A percentile compares a stretch with the other conserved stretches of the same genome.
phyloP scores from a whole-genome alignment of 2,113 vertebrate genomes.

The Centropristis striata region DNA sequence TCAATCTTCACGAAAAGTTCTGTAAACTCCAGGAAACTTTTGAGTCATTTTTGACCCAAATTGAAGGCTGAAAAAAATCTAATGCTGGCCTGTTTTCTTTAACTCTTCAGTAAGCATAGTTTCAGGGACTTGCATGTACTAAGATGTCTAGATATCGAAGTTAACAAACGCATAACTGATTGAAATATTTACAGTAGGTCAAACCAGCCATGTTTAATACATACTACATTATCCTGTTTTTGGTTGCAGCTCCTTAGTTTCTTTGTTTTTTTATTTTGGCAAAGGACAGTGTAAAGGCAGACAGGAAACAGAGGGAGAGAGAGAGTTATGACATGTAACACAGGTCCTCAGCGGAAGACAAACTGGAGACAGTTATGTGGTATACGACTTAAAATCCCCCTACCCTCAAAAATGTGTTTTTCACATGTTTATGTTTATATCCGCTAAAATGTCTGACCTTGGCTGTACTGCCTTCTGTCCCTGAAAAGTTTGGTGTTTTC shows the following conservation, averaged over 20 bases:
- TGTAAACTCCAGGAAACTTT: not conserved
- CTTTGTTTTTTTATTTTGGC: too few species aligned
- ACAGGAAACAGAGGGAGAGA: not conserved
- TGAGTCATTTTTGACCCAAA: not conserved
- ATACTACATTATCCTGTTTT: too few species aligned
- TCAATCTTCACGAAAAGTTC: not conserved
- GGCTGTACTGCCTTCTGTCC: too few species aligned
- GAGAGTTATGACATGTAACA: not conserved
- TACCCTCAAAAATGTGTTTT: too few species aligned
- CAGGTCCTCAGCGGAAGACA: not conserved
- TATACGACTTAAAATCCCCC: not conserved
- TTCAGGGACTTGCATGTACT: not conserved
- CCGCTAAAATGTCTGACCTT: too few species aligned
- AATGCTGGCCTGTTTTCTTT: not conserved
- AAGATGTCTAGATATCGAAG: not conserved
- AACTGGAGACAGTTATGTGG: not conserved
- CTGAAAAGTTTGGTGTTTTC: too few species aligned
- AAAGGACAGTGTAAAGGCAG: too few species aligned
- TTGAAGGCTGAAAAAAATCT: not conserved
- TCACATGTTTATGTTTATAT: too few species aligned
- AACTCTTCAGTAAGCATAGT: not conserved
- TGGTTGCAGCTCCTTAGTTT: too few species aligned
- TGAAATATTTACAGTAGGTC: too few species aligned
- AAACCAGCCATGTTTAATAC: too few species aligned
- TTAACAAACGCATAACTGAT: not conserved